A percentile compares a stretch with the other conserved stretches of the same genome.
Conservation (phyloP, 2,113 vertebrate species). For the Dolichallabes microphthalmus region DNA sequence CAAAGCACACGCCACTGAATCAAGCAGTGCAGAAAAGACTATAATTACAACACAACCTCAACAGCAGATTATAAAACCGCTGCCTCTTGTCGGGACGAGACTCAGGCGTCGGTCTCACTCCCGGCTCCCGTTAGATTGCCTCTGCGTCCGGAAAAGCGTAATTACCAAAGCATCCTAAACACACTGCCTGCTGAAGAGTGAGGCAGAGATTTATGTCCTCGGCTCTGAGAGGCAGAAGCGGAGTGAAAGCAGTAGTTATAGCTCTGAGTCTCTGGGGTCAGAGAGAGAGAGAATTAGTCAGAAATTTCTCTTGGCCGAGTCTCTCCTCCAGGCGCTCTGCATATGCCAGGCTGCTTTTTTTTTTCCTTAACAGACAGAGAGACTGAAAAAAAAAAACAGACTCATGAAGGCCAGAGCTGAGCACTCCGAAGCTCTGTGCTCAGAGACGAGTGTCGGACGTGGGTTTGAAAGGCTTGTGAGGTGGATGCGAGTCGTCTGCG, state of each 20-base stretch:
- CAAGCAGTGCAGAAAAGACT: slow-evolving; percentile 18
- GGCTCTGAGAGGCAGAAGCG: slow-evolving; percentile 4
- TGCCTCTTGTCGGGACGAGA: slow-evolving; percentile 7
- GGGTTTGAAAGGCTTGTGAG: slow-evolving; percentile 24
- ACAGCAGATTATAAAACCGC: slow-evolving; percentile 24
- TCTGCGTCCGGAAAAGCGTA: not conserved
- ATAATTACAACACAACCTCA: slow-evolving; percentile 16
- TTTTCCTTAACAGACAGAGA: not conserved
- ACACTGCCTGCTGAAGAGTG: slow-evolving; percentile 5
- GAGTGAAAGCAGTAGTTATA: slow-evolving; percentile 28
- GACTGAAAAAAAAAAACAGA: not conserved
- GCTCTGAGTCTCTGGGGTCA: slow-evolving; percentile 31
- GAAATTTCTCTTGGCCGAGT: slow-evolving; percentile 16
- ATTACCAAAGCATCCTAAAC: slow-evolving; percentile 18
- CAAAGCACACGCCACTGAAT: slow-evolving; percentile 30
- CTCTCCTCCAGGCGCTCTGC: slow-evolving; percentile 21
- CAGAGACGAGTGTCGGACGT: slow-evolving; percentile 10
- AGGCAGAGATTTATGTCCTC: not conserved
- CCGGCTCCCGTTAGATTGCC: slow-evolving; percentile 8
- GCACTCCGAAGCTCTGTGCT: not conserved
- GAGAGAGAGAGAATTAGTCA: slow-evolving; percentile 47
- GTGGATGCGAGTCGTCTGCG: not conserved
- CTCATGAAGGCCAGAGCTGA: slow-evolving; percentile 6
- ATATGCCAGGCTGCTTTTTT: slow-evolving; percentile 10
- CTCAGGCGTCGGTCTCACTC: not conserved